Evolutionary conservation across 2,797 vertebrate genomes (phyloP).

Genomic region (Sebastes vulpes): DNA sequence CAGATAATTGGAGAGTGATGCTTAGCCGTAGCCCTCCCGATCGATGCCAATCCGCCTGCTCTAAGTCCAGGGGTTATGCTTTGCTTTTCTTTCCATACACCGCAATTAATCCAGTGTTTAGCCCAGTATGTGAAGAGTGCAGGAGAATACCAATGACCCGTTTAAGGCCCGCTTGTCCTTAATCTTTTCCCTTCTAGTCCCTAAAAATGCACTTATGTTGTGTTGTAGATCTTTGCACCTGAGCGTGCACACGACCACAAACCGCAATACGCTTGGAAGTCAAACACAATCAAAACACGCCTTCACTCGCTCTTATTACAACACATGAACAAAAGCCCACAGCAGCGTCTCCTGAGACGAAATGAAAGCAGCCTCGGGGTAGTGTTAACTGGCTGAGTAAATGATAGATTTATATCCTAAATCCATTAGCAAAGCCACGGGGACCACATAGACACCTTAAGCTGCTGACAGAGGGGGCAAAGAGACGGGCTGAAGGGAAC

Average conservation of each 20-base stretch:
- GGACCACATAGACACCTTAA: conserved; percentile 66
- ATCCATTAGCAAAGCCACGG: conserved; percentile 82
- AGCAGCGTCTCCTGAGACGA: conserved; percentile 63
- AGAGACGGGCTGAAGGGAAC: neutral
- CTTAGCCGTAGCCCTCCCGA: conserved; percentile 76
- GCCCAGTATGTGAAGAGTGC: conserved; percentile 69
- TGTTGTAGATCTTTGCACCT: conserved; percentile 3
- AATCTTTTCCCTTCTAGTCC: conserved; percentile 58
- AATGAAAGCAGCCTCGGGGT: conserved; percentile 68
- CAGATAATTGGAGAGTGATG: conserved; percentile 83
- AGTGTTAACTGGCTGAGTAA: conserved; percentile 82
- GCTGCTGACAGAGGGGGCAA: conserved; percentile 36
- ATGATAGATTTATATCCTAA: conserved; percentile 86
- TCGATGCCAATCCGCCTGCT: conserved; percentile 83
- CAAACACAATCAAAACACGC: conserved; percentile 30
- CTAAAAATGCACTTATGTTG: conserved; percentile 42
- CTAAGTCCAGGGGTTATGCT: conserved; percentile 81
- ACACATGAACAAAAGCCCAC: conserved; percentile 42
- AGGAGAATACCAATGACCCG: conserved; percentile 85
- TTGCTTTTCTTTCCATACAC: conserved; percentile 84
- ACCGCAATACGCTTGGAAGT: conserved; percentile 6
- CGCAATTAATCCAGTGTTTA: conserved; percentile 85
- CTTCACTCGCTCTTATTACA: conserved; percentile 27
- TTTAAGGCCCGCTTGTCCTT: conserved; percentile 67
- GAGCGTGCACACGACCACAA: neutral